Evolutionary conservation across 2,797 vertebrate species (phyloP).

Genomic region (Nyctalus aviator): DNA sequence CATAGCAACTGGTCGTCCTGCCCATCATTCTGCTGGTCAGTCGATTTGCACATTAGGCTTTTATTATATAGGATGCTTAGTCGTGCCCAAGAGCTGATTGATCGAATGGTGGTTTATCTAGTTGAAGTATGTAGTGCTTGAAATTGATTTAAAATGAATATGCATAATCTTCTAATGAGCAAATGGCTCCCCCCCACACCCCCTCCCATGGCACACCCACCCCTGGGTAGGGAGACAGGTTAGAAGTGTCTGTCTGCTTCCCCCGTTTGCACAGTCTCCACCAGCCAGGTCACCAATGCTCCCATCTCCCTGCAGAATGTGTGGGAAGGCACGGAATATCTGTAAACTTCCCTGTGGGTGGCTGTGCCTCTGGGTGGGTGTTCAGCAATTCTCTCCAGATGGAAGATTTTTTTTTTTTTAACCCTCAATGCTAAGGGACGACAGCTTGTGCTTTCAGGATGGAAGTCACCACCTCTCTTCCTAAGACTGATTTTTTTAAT

Average conservation of each 20-base stretch:
- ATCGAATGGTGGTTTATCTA: not conserved
- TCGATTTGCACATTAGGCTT: too few species aligned
- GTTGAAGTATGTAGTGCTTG: not conserved
- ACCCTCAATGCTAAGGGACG: not conserved
- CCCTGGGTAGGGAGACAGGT: not conserved
- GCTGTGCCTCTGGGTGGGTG: conserved; percentile 48
- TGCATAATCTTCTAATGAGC: not conserved
- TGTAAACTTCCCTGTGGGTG: conserved; percentile 22
- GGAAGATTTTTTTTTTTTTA: not conserved
- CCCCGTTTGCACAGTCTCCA: conserved; percentile 11
- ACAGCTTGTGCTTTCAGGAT: conserved; percentile 6
- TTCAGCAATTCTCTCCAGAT: conserved; percentile 59
- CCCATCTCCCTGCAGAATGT: conserved; percentile 60
- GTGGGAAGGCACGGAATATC: not conserved
- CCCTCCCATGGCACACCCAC: not conserved
- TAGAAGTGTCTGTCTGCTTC: not conserved
- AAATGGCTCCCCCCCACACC: not conserved
- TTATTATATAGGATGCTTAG: not conserved
- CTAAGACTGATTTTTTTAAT: not conserved
- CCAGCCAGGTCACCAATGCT: not conserved
- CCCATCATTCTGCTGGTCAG: too few species aligned
- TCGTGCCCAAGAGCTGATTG: not conserved
- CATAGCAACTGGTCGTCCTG: too few species aligned
- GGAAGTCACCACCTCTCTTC: not conserved
- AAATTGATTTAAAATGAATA: not conserved